Conservation (phyloP, 2,113 vertebrate genomes). For the Anguilla rostrata region DNA sequence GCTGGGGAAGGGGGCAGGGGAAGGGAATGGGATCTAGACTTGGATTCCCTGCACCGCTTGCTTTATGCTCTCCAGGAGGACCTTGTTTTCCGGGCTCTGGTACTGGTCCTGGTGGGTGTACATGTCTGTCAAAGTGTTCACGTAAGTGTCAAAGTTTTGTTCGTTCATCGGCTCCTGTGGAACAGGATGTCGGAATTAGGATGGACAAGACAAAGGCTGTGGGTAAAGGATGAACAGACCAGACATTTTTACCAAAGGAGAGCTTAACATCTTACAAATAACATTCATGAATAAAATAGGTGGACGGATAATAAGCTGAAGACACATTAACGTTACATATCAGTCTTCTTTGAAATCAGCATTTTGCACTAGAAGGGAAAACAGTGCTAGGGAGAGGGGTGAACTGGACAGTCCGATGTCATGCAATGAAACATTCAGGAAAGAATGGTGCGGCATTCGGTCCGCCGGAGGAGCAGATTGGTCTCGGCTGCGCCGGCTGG, state of each 20-base stretch:
- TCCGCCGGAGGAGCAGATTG: too few species aligned
- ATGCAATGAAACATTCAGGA: constrained; percentile 28
- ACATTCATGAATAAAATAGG: neutral
- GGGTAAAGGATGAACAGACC: neutral
- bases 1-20: constrained; percentile 15
- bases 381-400: neutral
- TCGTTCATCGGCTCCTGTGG: constrained; percentile 98
- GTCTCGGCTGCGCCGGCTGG: too few species aligned
- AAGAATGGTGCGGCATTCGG: neutral
- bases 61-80: constrained; percentile 98
- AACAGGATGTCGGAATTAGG: constrained; percentile 22
- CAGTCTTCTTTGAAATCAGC: neutral
- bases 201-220: neutral
- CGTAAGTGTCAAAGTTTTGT: constrained; percentile 99
- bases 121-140: constrained; percentile 99
- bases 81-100: constrained; percentile 99
- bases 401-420: constrained; percentile 1
- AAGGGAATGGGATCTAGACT: constrained; percentile 58
- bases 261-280: neutral
- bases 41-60: constrained; percentile 99
- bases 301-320: neutral
- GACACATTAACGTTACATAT: neutral
- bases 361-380: neutral
- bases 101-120: constrained; percentile 99
- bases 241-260: neutral